Percentiles rank a stretch among this genome's conserved stretches.
Evolutionary conservation across 2,888 invertebrate genomes (phyloP).

Genomic region (Morinoia aosen): DNA sequence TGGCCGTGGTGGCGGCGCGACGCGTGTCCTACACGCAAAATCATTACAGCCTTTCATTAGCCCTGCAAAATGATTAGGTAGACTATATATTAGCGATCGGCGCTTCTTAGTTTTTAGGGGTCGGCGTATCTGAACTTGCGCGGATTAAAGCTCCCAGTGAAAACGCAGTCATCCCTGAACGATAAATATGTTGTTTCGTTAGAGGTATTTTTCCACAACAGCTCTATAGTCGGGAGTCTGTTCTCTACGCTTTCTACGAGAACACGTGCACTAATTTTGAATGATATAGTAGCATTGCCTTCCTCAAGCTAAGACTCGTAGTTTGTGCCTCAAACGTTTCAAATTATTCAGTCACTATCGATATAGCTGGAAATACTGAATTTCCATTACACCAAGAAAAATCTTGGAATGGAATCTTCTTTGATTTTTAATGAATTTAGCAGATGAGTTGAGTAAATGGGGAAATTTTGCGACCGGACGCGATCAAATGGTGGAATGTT

Average conservation of each 20-base stretch:
- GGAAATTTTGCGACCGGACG: no score
- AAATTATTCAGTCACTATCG: neutral
- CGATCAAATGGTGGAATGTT: no score
- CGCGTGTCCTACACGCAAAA: neutral
- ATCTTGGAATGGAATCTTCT: no score
- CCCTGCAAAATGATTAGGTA: neutral
- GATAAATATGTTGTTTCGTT: neutral
- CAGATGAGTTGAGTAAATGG: no score
- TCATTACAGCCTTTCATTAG: neutral
- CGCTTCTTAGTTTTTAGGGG: neutral
- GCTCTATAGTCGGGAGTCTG: neutral
- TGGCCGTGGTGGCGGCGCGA: neutral
- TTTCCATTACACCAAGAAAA: no score
- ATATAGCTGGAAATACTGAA: no score
- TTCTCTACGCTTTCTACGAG: neutral
- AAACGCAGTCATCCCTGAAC: neutral
- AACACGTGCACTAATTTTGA: neutral
- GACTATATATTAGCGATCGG: neutral
- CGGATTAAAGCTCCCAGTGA: neutral
- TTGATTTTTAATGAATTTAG: no score
- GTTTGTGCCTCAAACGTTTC: neutral
- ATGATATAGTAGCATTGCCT: neutral
- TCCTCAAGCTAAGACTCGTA: neutral
- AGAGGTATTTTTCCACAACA: neutral
- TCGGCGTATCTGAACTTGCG: neutral